phyloP scores from a whole-genome alignment of 2,113 vertebrate species.

The Sialia sialis region DNA sequence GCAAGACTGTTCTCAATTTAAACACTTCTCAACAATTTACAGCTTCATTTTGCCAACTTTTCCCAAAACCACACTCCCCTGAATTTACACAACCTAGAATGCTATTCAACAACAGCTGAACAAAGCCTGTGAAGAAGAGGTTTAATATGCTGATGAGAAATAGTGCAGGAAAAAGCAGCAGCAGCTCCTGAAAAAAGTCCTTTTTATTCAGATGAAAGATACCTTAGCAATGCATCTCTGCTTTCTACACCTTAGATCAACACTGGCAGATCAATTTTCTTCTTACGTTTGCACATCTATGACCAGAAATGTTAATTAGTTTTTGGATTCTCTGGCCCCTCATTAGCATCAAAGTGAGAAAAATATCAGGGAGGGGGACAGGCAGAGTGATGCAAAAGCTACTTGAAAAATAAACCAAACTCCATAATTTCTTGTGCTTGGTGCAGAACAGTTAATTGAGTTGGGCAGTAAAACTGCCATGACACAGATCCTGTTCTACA shows the following conservation, averaged over 20 bases:
- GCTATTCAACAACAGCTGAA: not conserved
- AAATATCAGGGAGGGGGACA: not conserved
- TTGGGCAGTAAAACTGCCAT: not conserved
- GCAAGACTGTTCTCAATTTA: not conserved
- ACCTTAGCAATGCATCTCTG: not conserved
- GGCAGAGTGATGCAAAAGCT: not conserved
- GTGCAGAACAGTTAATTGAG: conserved; percentile 15
- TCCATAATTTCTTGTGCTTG: conserved; percentile 11
- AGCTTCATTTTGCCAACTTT: not conserved
- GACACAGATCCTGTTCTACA: not conserved
- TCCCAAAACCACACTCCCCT: not conserved
- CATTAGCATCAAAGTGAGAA: conserved; percentile 43
- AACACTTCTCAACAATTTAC: not conserved
- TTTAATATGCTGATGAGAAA: not conserved
- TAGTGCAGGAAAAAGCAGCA: not conserved
- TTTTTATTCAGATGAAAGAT: not conserved
- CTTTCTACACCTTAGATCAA: not conserved
- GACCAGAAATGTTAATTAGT: conserved; percentile 52
- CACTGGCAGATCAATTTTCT: not conserved
- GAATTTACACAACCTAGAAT: not conserved
- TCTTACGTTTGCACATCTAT: not conserved
- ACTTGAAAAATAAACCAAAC: conserved; percentile 21
- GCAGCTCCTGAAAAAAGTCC: not conserved
- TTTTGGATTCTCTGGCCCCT: not conserved
- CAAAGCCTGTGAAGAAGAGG: not conserved